Evolutionary conservation across 1,140 invertebrate species (phyloP).

Genomic region (Teleogryllus occipitalis): DNA sequence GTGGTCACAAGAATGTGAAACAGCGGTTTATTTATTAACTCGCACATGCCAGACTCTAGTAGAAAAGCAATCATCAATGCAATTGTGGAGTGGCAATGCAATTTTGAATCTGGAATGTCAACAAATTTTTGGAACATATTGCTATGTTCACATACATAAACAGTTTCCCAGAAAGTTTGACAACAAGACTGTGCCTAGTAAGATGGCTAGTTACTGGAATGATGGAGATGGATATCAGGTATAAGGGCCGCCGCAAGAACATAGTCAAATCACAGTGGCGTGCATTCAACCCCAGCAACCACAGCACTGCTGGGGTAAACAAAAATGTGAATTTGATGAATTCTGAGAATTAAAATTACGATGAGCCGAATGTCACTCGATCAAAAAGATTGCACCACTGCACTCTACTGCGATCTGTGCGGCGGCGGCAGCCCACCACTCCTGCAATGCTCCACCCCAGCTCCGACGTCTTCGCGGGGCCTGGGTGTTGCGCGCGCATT

Average conservation of each 20-base stretch:
- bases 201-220: neutral
- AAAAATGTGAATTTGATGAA: too few species aligned
- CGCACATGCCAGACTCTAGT: neutral
- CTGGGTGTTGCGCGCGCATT: too few species aligned
- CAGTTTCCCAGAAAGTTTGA: neutral
- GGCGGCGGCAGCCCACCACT: too few species aligned
- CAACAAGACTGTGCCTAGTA: neutral
- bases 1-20: constrained; percentile 36
- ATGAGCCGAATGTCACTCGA: too few species aligned
- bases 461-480: too few species aligned
- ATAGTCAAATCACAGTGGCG: neutral
- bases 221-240: neutral
- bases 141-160: neutral
- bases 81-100: neutral
- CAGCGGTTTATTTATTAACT: constrained; percentile 37
- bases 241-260: neutral
- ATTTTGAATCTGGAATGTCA: neutral
- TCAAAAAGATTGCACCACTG: too few species aligned
- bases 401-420: too few species aligned
- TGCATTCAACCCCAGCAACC: too few species aligned
- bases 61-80: neutral
- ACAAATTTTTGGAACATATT: neutral
- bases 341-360: too few species aligned
- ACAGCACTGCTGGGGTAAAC: too few species aligned
- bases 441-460: too few species aligned